Percentiles rank a stretch among this genome's conserved stretches.
phyloP scores from a whole-genome alignment of 2,888 invertebrate genomes.

The Linnaemya tessellans region DNA sequence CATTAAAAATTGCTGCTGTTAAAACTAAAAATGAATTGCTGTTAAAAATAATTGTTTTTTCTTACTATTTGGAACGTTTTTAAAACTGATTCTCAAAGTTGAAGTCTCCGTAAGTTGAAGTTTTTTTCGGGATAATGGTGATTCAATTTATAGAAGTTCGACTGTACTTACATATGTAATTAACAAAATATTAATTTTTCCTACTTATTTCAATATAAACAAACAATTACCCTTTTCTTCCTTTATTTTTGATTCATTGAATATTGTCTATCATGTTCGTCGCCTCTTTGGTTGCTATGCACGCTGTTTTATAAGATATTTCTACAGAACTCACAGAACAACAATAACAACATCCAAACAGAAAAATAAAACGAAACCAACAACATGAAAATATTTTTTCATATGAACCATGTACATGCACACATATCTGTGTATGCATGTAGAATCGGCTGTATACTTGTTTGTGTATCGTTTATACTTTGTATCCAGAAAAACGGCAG shows the following conservation, averaged over 20 bases:
- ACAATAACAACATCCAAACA: constrained; percentile 18
- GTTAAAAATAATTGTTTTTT: too few species aligned
- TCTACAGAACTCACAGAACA: constrained; percentile 47
- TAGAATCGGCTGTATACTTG: neutral
- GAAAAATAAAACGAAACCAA: constrained; percentile 32
- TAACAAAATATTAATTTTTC: neutral
- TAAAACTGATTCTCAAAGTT: too few species aligned
- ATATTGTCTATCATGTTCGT: constrained; percentile 26
- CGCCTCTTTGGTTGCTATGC: constrained; percentile 65
- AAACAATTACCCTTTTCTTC: constrained; percentile 7
- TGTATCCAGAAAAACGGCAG: constrained; percentile 56
- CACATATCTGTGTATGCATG: too few species aligned
- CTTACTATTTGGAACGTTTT: too few species aligned
- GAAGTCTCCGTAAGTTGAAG: too few species aligned
- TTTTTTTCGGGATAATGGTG: too few species aligned
- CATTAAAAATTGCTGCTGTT: too few species aligned
- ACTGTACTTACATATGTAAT: neutral
- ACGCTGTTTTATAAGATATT: constrained; percentile 67
- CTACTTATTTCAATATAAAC: neutral
- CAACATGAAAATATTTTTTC: constrained; percentile 16
- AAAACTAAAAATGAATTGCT: too few species aligned
- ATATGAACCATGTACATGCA: neutral
- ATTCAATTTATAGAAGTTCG: too few species aligned
- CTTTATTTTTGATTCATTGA: neutral
- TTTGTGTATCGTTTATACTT: constrained; percentile 9